Percentiles rank a stretch among this genome's conserved stretches.
Evolutionary conservation across 2,797 vertebrate genomes (phyloP).

Genomic region (Podargus strigoides): DNA sequence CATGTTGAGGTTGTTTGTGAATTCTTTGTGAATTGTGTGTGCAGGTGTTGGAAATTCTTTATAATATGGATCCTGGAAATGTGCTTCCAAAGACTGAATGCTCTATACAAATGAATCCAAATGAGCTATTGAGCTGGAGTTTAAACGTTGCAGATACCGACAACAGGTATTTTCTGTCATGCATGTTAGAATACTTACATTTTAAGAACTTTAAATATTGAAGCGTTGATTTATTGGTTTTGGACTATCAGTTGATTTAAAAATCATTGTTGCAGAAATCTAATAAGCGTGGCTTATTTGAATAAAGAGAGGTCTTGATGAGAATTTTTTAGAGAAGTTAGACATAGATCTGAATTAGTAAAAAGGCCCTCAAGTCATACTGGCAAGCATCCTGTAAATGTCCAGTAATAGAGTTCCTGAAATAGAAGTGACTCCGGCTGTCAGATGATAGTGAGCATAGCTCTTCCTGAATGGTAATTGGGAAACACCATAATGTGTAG

Average conservation of each 20-base stretch:
- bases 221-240: neutral
- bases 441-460: neutral
- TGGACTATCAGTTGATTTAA: neutral
- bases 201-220: neutral
- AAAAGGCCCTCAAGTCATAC: neutral
- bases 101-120: slow-evolving; percentile 66
- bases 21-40: neutral
- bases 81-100: slow-evolving; percentile 76
- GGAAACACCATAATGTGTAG: neutral
- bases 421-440: neutral
- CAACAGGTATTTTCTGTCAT: slow-evolving; percentile 78
- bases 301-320: neutral
- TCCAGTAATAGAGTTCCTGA: neutral
- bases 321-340: neutral
- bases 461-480: neutral
- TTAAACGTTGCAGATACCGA: slow-evolving; percentile 75
- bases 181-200: neutral
- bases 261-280: neutral
- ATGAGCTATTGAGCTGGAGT: slow-evolving; percentile 79
- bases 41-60: slow-evolving; percentile 84
- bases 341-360: neutral
- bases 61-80: slow-evolving; percentile 68
- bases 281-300: neutral
- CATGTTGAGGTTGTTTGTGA: neutral
- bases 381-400: neutral